These are phyloP conservation scores for Zosterops japonicus DNA, from an alignment of 2,113 vertebrate species.

Conservation along the genomic window DNA sequence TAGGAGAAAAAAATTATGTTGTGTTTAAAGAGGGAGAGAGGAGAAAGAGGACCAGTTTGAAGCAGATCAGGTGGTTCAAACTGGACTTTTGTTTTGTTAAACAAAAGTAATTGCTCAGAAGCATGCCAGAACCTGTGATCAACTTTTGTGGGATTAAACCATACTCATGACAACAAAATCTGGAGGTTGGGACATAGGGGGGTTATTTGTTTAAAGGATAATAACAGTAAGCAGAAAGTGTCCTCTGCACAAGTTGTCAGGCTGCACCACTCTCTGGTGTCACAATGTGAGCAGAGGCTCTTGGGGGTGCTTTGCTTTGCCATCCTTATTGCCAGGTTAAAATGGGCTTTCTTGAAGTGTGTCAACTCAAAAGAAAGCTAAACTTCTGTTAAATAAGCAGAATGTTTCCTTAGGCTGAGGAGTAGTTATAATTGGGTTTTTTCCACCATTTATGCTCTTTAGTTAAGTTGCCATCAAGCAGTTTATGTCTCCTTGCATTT, in stretches of 20 bases:
- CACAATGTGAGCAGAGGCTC: rapidly evolving
- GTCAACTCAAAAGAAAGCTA: conserved; percentile 1
- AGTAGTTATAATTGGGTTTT: not conserved
- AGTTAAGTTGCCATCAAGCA: conserved; percentile 22
- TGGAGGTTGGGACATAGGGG: not conserved
- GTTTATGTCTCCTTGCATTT: not conserved
- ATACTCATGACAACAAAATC: not conserved
- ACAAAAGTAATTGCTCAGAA: not conserved
- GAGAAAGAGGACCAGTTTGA: not conserved
- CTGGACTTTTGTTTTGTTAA: not conserved
- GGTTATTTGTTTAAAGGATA: not conserved
- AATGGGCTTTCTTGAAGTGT: not conserved
- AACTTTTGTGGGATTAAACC: not conserved
- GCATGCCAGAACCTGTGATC: not conserved
- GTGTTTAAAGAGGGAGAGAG: not conserved
- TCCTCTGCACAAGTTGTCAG: not conserved
- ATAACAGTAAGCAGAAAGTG: not conserved
- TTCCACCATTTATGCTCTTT: not conserved
- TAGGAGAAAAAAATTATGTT: not conserved
- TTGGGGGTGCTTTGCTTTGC: not conserved
- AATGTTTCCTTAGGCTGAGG: not conserved
- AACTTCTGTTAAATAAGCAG: conserved; percentile 49
- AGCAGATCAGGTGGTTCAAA: not conserved
- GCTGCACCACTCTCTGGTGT: not conserved
- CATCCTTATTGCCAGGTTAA: not conserved